A percentile compares a stretch with the other conserved stretches of the same genome.
phyloP scores from a whole-genome alignment of 2,888 invertebrate genomes.

The Elaeidobius kamerunicus region DNA sequence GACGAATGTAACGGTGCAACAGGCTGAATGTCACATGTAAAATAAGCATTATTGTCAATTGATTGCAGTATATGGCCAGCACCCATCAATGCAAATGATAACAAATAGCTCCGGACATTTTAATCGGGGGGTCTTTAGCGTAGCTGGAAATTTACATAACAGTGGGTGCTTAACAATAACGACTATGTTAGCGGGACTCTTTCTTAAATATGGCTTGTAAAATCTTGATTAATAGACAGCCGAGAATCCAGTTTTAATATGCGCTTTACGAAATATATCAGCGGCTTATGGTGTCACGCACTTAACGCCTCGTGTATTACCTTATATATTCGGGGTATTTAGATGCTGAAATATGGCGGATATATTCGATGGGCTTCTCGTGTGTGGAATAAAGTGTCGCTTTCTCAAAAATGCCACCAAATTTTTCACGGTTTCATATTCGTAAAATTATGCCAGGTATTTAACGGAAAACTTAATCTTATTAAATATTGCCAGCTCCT shows the following conservation, averaged over 20 bases:
- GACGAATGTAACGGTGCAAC: background rate
- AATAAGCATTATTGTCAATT: constrained; percentile 11
- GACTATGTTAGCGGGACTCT: constrained; percentile 27
- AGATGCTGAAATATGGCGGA: constrained; percentile 11
- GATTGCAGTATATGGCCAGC: constrained; percentile 17
- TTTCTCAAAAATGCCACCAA: no score
- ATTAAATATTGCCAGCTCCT: no score
- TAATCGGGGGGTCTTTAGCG: constrained; percentile 18
- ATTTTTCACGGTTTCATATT: no score
- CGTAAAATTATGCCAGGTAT: no score
- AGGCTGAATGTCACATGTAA: background rate
- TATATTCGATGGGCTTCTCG: constrained; percentile 9
- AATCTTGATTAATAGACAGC: constrained; percentile 27
- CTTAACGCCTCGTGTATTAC: constrained; percentile 24
- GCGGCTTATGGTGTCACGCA: constrained; percentile 23
- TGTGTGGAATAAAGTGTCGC: constrained; percentile 7
- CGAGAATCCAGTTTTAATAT: constrained; percentile 26
- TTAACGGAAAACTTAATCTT: no score
- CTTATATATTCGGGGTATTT: constrained; percentile 14
- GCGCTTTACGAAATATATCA: constrained; percentile 24
- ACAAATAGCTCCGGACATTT: constrained; percentile 20
- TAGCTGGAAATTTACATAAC: constrained; percentile 20
- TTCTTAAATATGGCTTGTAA: constrained; percentile 22
- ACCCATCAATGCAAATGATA: constrained; percentile 23
- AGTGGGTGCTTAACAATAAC: constrained; percentile 27